A percentile compares a stretch with the other conserved stretches of the same genome.
These are phyloP conservation scores for Cynocephalus volans DNA, from an alignment of 2,113 vertebrate species.

Conservation along the genomic window DNA sequence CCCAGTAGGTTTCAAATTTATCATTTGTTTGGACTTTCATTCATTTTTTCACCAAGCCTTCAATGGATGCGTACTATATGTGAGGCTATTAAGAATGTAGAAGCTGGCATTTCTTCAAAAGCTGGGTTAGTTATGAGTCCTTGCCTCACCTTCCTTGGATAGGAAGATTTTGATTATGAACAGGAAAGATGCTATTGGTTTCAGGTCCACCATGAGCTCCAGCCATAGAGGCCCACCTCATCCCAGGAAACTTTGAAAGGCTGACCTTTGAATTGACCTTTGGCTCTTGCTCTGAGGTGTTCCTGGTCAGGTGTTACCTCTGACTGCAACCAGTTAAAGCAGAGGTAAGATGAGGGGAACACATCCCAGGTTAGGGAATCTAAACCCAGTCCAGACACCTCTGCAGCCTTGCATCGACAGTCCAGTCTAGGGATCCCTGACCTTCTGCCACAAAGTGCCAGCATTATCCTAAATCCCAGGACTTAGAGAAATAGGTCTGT, in stretches of 20 bases:
- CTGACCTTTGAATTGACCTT: not conserved
- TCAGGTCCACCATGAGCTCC: not conserved
- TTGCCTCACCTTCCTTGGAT: not conserved
- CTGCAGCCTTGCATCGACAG: not conserved
- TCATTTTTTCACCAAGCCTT: not conserved
- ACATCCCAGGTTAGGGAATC: not conserved
- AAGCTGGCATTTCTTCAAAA: not conserved
- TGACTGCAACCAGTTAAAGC: not conserved
- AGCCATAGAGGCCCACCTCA: not conserved
- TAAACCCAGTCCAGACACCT: not conserved
- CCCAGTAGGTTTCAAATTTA: not conserved
- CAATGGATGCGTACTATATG: not conserved
- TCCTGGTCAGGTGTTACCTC: not conserved
- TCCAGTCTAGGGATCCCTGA: not conserved
- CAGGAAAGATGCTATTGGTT: not conserved
- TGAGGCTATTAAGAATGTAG: not conserved
- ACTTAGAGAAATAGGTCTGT: not conserved
- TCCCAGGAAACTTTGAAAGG: not conserved
- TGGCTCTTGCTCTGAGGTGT: not conserved
- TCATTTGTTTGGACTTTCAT: conserved; percentile 2
- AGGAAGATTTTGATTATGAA: not conserved
- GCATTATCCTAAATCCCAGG: not conserved
- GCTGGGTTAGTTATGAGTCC: not conserved
- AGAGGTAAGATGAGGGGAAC: not conserved
- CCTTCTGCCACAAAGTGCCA: not conserved